phyloP scores from a whole-genome alignment of 2,113 vertebrate genomes.

The Psilopsiagon aymara region DNA sequence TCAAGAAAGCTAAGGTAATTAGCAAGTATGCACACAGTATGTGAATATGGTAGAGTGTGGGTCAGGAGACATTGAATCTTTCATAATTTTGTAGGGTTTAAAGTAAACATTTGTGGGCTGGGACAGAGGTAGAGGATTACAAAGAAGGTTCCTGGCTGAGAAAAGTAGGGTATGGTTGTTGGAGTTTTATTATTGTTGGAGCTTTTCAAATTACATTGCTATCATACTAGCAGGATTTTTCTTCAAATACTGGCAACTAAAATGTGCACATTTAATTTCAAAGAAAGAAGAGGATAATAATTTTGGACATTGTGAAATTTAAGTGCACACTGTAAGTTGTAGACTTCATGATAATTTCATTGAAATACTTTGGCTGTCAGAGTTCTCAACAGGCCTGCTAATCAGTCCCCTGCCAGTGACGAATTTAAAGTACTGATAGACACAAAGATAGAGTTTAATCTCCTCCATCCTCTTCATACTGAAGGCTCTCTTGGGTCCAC shows the following conservation, averaged over 20 bases:
- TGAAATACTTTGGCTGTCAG: slow-evolving; percentile 26
- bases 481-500: neutral
- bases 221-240: neutral
- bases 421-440: slow-evolving; percentile 19
- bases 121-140: neutral
- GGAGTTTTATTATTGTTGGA: neutral
- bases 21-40: neutral
- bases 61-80: neutral
- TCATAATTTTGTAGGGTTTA: neutral
- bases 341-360: slow-evolving; percentile 19
- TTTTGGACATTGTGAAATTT: slow-evolving; percentile 29
- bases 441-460: neutral
- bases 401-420: neutral
- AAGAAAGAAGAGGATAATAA: neutral
- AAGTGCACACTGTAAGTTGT: neutral
- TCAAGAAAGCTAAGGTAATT: neutral
- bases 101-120: neutral
- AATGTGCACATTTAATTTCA: neutral
- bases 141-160: neutral
- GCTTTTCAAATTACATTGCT: neutral
- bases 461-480: neutral
- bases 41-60: neutral
- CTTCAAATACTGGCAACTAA: neutral
- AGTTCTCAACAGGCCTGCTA: slow-evolving; percentile 38
- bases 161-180: neutral